Conservation (phyloP, 2,797 vertebrate genomes). For the Dermochelys coriacea region DNA sequence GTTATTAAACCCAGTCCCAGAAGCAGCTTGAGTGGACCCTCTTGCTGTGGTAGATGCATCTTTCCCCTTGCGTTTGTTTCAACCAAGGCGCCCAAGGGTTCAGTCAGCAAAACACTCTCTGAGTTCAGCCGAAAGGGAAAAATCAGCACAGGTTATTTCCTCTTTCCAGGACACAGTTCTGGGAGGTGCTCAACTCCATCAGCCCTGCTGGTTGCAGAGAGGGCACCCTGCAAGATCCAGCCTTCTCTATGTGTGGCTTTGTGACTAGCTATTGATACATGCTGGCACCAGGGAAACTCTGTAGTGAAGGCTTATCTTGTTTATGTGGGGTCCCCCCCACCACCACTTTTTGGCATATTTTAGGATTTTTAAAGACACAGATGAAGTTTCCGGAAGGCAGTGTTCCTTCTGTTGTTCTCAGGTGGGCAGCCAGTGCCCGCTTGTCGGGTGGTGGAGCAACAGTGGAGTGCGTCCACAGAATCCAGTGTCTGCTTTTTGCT, state of each 20-base stretch:
- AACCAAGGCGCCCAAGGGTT: not conserved
- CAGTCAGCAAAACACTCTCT: accelerated
- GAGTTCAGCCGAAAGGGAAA: accelerated
- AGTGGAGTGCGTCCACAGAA: not conserved
- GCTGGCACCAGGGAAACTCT: not conserved
- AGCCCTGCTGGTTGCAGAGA: not conserved
- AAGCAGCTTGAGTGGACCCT: not conserved
- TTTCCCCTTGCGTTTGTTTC: not conserved
- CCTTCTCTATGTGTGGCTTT: not conserved
- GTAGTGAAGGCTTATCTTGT: not conserved
- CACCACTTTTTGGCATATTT: not conserved
- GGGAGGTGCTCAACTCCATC: not conserved
- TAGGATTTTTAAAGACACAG: too few species aligned
- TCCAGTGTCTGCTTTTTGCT: too few species aligned
- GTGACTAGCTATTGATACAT: not conserved
- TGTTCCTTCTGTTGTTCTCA: too few species aligned
- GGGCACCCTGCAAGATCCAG: accelerated
- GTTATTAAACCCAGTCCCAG: not conserved
- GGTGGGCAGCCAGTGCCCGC: not conserved
- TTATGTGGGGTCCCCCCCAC: not conserved
- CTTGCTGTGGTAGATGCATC: accelerated
- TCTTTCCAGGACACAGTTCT: accelerated
- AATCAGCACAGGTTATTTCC: not conserved
- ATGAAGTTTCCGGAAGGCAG: too few species aligned
- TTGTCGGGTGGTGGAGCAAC: accelerated